Evolutionary conservation across 2,113 vertebrate genomes (phyloP), one percentile per base, ranked within the genome.

Genomic region (Leptocoma aspasia): DNA sequence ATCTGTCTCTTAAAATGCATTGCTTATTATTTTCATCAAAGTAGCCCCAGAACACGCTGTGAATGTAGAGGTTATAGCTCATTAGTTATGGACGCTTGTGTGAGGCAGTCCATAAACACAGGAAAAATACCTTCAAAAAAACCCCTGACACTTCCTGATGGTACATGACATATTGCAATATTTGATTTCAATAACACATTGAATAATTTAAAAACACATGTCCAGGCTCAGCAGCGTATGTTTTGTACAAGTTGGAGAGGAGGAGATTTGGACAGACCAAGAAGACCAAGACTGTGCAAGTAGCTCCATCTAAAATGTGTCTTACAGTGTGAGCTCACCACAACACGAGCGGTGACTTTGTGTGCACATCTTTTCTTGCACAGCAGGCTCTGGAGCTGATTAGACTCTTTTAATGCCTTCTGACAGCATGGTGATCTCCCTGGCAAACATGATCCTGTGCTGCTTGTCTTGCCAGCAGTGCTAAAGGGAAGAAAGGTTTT

Each of bases 221-320:
- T 44, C 37, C 53, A 68, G 49, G 41, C 13, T 69, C 5, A 15
- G 14, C 23, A 65, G 8, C 0, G 0, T 27, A 6, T 10, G 7
- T 39, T 88, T 84, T 39, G 9, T 33, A 33, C 0, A 50, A 16
- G 22, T 22, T 45, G 30, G 69, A 64, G 49, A 72, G 27, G 17
- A 69, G 17, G 22, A 41, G 27, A 53, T 76, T 54, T 33, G 49
- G 88, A 39, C 26, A 76, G 66, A 63, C 20, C 19, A 57, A 65
- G 37, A 75, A 73, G 57, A 37, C 4, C 16, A n/a, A n/a, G n/a
- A n/a, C 11, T 45, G 53, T 50, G 37, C 28, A 72, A 80, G 66
- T 28, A 79, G 11, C 28, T 68, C 41, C 22, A n/a, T 42, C 33
- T 70, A 7, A 92, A 49, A 42, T 8, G 11, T 49, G 41, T 18